Conservation (phyloP, 2,888 invertebrate species). For the Teinopalpus imperialis region DNA sequence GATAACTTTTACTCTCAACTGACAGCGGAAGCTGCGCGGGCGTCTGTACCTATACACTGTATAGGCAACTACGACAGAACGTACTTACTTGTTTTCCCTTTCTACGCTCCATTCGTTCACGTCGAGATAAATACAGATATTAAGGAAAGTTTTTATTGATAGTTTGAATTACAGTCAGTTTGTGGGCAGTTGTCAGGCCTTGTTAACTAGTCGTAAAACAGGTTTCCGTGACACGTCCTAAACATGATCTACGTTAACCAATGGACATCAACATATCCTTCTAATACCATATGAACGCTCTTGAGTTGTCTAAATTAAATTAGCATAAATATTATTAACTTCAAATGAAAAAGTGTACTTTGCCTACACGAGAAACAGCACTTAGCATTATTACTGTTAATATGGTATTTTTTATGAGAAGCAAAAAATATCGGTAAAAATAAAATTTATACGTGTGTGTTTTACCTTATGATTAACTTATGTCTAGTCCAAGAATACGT, state of each 20-base stretch:
- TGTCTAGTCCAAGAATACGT: too few relatives aligned
- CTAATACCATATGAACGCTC: neutral
- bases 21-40: slow-evolving; percentile 35
- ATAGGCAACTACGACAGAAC: neutral
- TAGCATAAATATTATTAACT: neutral
- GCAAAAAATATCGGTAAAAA: too few relatives aligned
- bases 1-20: slow-evolving; percentile 72
- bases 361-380: too few relatives aligned
- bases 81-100: neutral
- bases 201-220: slow-evolving; percentile 7
- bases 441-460: too few relatives aligned
- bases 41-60: slow-evolving; percentile 17
- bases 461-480: too few relatives aligned
- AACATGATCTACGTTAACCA: slow-evolving; percentile 9
- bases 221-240: slow-evolving; percentile 9
- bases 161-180: neutral
- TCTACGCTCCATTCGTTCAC: neutral
- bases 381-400: too few relatives aligned
- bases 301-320: neutral
- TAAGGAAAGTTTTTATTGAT: neutral
- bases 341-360: too few relatives aligned
- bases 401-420: too few relatives aligned
- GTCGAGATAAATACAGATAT: neutral
- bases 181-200: slow-evolving; percentile 9
- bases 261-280: slow-evolving; percentile 7